These are phyloP conservation scores for Folsomia manolachei DNA, from an alignment of 2,888 invertebrate species.

Conservation along the genomic window DNA sequence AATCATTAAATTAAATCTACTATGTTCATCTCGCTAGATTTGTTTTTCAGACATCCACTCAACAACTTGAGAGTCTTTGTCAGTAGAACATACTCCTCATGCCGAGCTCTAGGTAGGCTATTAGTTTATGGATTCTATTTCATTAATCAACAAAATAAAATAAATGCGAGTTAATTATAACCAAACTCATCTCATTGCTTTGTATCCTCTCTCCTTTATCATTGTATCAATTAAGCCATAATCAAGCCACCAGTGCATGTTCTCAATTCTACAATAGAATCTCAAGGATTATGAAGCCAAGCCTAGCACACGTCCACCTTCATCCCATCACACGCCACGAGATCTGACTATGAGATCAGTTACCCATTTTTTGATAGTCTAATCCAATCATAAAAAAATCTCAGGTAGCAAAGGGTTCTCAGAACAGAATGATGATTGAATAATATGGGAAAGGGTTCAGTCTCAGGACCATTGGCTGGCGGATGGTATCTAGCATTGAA, in stretches of 20 bases:
- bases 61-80: too few relatives aligned
- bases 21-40: too few relatives aligned
- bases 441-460: background rate
- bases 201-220: background rate
- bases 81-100: too few relatives aligned
- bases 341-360: background rate
- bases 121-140: background rate
- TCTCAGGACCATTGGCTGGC: background rate
- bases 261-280: constrained; percentile 10
- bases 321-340: background rate
- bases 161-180: background rate
- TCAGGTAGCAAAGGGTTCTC: constrained; percentile 4
- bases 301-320: constrained; percentile 20
- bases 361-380: background rate
- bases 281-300: background rate
- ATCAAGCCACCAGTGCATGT: background rate
- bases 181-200: too few relatives aligned
- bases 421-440: background rate
- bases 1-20: too few relatives aligned
- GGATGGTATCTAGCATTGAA: too few relatives aligned
- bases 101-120: too few relatives aligned
- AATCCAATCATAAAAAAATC: constrained; percentile 6
- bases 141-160: background rate
- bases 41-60: too few relatives aligned
- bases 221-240: background rate